These are phyloP conservation scores for Corticium candelabrum DNA, from an alignment of 37 sponge, comb jelly and placozoan genomes.

Conservation along the genomic window DNA sequence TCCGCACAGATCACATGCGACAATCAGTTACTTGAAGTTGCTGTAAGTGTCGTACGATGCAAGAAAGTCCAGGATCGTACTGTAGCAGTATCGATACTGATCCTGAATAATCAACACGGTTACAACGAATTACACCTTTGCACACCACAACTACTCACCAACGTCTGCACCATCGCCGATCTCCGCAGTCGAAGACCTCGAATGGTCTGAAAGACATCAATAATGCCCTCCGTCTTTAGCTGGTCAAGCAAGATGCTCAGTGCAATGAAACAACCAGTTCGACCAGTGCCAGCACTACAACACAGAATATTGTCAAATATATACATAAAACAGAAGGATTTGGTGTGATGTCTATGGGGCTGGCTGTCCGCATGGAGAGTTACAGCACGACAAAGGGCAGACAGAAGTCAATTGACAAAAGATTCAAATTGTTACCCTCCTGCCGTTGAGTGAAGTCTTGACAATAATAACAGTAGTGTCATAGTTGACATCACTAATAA, in stretches of 20 bases:
- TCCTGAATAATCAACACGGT: background rate
- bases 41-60: background rate
- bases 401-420: no score
- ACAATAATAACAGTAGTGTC: no score
- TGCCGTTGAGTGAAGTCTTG: no score
- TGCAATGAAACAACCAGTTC: constrained; percentile 76
- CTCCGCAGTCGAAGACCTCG: constrained; percentile 59
- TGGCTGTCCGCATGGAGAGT: no score
- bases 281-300: constrained; percentile 74
- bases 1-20: no score
- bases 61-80: background rate
- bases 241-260: constrained; percentile 66
- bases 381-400: no score
- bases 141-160: constrained; percentile 37
- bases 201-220: constrained; percentile 88
- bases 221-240: constrained; percentile 77
- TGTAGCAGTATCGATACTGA: background rate
- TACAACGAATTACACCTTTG: background rate
- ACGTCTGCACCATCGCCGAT: constrained; percentile 68
- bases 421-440: no score
- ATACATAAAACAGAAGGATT: no score
- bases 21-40: constrained; percentile 2
- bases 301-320: no score
- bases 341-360: no score
- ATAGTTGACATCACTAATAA: no score